A percentile compares a stretch with the other conserved stretches of the same genome.
phyloP scores from a whole-genome alignment of 2,888 invertebrate genomes.

The Tridacna gigas region DNA sequence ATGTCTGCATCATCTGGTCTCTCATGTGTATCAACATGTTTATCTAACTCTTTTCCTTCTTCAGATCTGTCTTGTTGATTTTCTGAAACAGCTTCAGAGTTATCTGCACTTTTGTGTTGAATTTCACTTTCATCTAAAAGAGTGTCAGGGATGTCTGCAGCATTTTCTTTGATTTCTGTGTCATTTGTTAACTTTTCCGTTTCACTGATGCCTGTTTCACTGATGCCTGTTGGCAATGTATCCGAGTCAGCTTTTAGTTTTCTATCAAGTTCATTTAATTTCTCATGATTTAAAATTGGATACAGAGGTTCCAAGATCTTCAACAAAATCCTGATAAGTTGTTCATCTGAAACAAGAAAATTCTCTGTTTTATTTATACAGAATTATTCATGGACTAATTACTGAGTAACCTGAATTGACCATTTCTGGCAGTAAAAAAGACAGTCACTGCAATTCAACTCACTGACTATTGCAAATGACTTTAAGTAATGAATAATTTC shows the following conservation, averaged over 20 bases:
- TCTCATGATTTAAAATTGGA: conserved; percentile 61
- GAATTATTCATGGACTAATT: no score
- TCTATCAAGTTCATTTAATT: neutral
- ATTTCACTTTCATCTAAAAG: neutral
- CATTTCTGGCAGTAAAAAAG: no score
- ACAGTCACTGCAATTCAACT: no score
- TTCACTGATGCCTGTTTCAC: neutral
- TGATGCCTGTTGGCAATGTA: neutral
- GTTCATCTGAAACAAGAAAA: conserved; percentile 70
- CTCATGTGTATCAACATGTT: neutral
- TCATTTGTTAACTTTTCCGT: neutral
- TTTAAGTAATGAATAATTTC: no score
- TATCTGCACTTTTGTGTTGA: conserved; percentile 4
- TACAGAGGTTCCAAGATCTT: conserved; percentile 79
- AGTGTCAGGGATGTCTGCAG: conserved; percentile 37
- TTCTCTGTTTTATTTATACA: no score
- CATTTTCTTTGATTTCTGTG: neutral
- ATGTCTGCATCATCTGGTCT: conserved; percentile 1
- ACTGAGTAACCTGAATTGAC: no score
- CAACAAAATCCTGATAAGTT: conserved; percentile 75
- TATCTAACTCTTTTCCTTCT: neutral
- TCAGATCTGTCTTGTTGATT: conserved; percentile 14
- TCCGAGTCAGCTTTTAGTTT: neutral
- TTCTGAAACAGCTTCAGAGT: neutral
- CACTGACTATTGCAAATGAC: no score